Evolutionary conservation across 2,797 vertebrate genomes (phyloP).

Genomic region (Synanceia verrucosa): DNA sequence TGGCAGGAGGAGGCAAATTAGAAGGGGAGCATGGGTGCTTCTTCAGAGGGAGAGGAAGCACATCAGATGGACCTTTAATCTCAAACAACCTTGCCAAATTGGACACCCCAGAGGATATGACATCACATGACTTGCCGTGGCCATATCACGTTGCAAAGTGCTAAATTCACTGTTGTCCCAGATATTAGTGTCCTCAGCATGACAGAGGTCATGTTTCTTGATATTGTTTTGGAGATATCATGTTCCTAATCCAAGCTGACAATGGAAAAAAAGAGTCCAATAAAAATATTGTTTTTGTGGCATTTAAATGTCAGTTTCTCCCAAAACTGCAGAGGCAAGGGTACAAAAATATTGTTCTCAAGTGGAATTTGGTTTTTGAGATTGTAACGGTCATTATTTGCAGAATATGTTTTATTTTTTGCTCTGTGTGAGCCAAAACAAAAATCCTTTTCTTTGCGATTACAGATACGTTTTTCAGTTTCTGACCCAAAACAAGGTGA

Average conservation of each 20-base stretch:
- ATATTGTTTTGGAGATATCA: constrained; percentile 38
- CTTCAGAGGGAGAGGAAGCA: constrained; percentile 69
- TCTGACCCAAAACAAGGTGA: background rate
- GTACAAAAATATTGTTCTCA: background rate
- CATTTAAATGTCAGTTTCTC: constrained; percentile 1
- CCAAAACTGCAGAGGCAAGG: background rate
- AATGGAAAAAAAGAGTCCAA: constrained; percentile 17
- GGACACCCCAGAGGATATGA: constrained; percentile 58
- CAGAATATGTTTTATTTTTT: background rate
- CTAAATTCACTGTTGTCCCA: constrained; percentile 23
- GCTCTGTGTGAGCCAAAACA: background rate
- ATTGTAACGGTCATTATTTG: too few species aligned
- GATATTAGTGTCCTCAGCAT: constrained; percentile 28
- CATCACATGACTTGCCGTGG: constrained; percentile 41
- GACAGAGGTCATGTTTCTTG: constrained; percentile 40
- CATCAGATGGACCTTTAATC: constrained; percentile 72
- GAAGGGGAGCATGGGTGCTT: constrained; percentile 61
- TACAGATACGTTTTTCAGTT: background rate
- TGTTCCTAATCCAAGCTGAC: constrained; percentile 32
- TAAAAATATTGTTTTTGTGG: background rate
- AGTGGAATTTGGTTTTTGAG: background rate
- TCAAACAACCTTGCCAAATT: constrained; percentile 47
- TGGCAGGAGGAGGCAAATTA: constrained; percentile 72
- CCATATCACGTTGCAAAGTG: constrained; percentile 30
- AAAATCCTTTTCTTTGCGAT: background rate